Percentiles rank a stretch among this genome's conserved stretches.
Conservation (phyloP, 2,113 vertebrate species). For the Procavia capensis region DNA sequence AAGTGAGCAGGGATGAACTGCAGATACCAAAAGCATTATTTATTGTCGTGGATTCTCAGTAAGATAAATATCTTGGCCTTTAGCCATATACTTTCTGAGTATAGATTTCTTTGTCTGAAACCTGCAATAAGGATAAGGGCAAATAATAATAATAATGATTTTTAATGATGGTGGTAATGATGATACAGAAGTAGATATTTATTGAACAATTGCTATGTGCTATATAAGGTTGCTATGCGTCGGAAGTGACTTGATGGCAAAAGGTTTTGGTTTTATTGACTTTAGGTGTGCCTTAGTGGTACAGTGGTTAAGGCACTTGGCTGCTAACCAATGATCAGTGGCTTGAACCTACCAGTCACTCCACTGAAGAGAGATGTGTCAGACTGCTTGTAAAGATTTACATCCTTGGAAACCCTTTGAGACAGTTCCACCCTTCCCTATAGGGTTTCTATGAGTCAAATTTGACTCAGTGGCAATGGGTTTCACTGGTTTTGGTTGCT, state of each 20-base stretch:
- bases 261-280: too few species aligned
- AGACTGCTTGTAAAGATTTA: neutral
- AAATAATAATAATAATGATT: neutral
- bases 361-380: neutral
- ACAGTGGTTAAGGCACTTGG: neutral
- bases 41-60: neutral
- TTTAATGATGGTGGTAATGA: neutral
- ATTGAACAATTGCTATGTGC: neutral
- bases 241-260: too few species aligned
- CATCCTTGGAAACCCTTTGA: neutral
- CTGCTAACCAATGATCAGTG: too few species aligned
- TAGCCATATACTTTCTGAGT: neutral
- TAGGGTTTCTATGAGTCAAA: neutral
- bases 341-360: neutral
- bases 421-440: neutral
- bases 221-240: too few species aligned
- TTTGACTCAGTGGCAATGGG: neutral
- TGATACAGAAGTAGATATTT: neutral
- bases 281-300: neutral
- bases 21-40: neutral
- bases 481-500: neutral
- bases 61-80: neutral
- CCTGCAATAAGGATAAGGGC: neutral
- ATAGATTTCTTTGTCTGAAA: conserved; percentile 16
- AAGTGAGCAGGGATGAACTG: neutral